Percentiles rank a stretch among this genome's conserved stretches.
Conservation (phyloP, 2,888 invertebrate genomes). For the Trilocha varians region DNA sequence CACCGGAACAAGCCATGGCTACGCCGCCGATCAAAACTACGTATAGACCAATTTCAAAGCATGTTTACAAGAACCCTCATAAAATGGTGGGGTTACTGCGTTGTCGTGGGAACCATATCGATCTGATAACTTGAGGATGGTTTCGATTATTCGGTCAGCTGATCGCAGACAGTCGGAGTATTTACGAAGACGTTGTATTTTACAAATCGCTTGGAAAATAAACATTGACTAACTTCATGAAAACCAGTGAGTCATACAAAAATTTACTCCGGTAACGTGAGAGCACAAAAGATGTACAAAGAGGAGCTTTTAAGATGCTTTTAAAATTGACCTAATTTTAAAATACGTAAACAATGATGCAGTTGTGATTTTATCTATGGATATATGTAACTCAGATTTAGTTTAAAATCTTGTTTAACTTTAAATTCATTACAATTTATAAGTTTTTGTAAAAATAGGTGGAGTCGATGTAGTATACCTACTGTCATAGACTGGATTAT, state of each 20-base stretch:
- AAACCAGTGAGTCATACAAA: not conserved
- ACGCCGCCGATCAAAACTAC: constrained; percentile 29
- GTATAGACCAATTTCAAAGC: no score
- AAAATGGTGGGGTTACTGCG: constrained; percentile 48
- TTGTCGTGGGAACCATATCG: constrained; percentile 58
- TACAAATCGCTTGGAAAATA: constrained; percentile 5
- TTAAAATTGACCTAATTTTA: not conserved
- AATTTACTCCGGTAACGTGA: not conserved
- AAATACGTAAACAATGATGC: constrained; percentile 4
- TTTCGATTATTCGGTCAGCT: constrained; percentile 37
- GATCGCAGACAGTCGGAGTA: no score
- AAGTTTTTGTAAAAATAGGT: no score
- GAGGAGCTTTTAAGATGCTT: not conserved
- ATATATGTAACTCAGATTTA: no score
- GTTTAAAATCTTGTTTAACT: no score
- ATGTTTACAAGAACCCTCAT: constrained; percentile 22
- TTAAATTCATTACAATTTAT: no score
- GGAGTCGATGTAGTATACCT: constrained; percentile 59
- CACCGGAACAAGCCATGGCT: constrained; percentile 36
- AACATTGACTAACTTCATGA: not conserved
- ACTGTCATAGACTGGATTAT: constrained; percentile 87
- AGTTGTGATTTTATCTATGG: no score
- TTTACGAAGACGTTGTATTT: constrained; percentile 21
- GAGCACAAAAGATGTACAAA: not conserved
- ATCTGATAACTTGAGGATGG: constrained; percentile 44